Conservation (phyloP, 2,113 vertebrate genomes). For the Prolemur simus region DNA sequence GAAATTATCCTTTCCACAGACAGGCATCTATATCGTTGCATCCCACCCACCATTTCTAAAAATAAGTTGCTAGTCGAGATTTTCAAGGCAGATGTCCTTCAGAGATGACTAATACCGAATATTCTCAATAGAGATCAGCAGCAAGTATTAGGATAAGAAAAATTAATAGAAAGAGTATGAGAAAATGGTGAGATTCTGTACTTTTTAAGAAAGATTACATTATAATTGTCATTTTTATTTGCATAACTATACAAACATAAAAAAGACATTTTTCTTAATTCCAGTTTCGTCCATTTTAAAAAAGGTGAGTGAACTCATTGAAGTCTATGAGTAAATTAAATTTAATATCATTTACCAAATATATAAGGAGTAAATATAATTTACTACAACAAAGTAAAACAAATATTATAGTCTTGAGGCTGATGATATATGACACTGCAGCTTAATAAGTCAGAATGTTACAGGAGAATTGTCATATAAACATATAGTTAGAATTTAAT, state of each 20-base stretch:
- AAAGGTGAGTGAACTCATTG: not conserved
- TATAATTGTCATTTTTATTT: not conserved
- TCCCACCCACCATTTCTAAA: not conserved
- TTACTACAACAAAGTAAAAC: conserved; percentile 36
- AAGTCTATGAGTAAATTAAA: conserved; percentile 36
- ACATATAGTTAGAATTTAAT: conserved; percentile 49
- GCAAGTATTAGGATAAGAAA: not conserved
- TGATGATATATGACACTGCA: not conserved
- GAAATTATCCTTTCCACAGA: not conserved
- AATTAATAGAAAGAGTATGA: not conserved
- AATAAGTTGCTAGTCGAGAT: not conserved
- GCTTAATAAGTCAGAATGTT: conserved; percentile 27
- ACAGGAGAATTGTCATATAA: not conserved
- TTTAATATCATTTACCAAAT: conserved; percentile 10
- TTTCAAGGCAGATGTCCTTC: not conserved
- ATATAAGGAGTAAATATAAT: conserved; percentile 40
- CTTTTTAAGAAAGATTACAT: not conserved
- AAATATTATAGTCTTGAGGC: not conserved
- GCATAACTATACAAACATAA: not conserved
- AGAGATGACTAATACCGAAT: not conserved
- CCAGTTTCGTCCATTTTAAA: conserved; percentile 8
- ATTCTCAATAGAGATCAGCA: not conserved
- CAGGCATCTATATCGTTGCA: not conserved
- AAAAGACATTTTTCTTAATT: not conserved
- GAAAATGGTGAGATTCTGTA: not conserved